Base-by-base conservation (phyloP, 2,113 vertebrate species). In the Crotalus helleri region DNA sequence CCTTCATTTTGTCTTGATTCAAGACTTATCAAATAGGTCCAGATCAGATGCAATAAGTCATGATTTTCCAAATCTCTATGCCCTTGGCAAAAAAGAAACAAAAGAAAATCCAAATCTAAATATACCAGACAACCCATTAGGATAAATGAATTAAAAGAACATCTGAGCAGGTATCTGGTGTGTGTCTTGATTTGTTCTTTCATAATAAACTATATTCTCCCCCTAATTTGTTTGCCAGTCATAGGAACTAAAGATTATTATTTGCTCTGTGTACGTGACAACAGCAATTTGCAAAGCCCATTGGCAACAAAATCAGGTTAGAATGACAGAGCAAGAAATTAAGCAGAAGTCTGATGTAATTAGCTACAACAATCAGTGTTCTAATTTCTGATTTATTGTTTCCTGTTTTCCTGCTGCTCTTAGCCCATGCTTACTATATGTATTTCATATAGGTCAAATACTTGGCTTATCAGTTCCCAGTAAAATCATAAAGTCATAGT, bases 301-400 rank as follows among this genome's bases (percentile, higher is more conserved):
- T 97, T 98, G 97, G 98, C 96, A 98, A 97, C 98, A 97, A 98
- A 98, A 99, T 98, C 97, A 96, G 96, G 98, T 98, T 98, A 98
- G 94, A 97, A 98, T 98, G 98, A 98, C 98, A 98, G 97, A 98
- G 97, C 97, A 97, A 98, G 98, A 98, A 98, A 98, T 98, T 97
- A 98, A 98, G 97, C 98, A 98, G 98, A 98, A 98, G 97, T 98
- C 97, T 98, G 98, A 99, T 99, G 98, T 97, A 98, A 99, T 99
- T 99, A 98, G 98, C 98, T 97, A 95, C 97, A 97, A 98, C 98
- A 98, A 98, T 99, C 98, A 98, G 98, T 98, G 97, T 97, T 97
- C 97, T 97, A 98, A 98, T 98, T 98, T 98, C 98, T 98, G 98
- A 98, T 99, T 99, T 98, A 98, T 98, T 98, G 97, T 98, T 98